Conservation (phyloP, 1,140 invertebrate species). For the Hypothenemus hampei region DNA sequence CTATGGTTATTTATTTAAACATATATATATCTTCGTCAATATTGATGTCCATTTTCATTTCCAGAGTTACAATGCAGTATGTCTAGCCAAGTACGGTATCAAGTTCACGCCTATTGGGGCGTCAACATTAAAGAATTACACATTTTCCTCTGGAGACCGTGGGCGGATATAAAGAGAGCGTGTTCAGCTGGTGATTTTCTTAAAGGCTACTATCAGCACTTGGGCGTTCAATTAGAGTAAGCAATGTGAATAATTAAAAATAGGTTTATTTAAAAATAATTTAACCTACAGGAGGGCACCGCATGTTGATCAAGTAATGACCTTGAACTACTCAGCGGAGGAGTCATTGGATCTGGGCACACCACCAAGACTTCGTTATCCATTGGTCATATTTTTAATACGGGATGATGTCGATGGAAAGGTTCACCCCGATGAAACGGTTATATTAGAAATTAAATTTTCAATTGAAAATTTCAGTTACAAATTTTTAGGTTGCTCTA, state of each 20-base stretch:
- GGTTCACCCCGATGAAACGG: constrained; percentile 70
- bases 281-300: constrained; percentile 51
- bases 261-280: not conserved
- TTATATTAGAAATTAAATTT: no score
- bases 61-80: constrained; percentile 64
- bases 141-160: constrained; percentile 66
- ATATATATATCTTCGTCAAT: no score
- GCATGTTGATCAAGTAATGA: constrained; percentile 61
- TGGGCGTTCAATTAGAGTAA: constrained; percentile 48
- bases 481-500: constrained; percentile 61
- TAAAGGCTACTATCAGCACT: constrained; percentile 49
- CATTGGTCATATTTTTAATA: constrained; percentile 67
- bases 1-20: no score
- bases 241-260: not conserved
- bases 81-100: constrained; percentile 69
- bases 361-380: constrained; percentile 67
- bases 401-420: constrained; percentile 56
- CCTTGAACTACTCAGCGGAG: constrained; percentile 56
- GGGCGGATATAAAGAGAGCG: constrained; percentile 58
- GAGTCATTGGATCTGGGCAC: constrained; percentile 59
- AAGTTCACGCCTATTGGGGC: constrained; percentile 68
- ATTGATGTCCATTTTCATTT: no score
- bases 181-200: constrained; percentile 54
- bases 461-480: no score
- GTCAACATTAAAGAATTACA: constrained; percentile 70